Evolutionary conservation across 2,888 invertebrate genomes (phyloP).

Genomic region (Euspilapteryx auroguttella): DNA sequence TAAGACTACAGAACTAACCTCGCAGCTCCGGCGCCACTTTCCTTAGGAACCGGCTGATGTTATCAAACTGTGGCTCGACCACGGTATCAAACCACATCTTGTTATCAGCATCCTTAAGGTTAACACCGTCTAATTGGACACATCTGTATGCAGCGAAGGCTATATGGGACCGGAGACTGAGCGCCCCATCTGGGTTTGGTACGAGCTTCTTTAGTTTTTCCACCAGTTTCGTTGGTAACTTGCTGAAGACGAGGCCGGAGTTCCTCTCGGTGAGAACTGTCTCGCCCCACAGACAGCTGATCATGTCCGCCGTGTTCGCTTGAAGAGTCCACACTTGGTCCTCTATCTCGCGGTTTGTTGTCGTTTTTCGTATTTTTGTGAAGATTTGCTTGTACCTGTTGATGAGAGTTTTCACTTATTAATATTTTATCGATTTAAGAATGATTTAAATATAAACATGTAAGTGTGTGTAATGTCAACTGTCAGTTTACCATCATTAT

Average conservation of each 20-base stretch:
- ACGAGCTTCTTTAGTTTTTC: constrained; percentile 21
- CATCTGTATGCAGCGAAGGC: constrained; percentile 38
- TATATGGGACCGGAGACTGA: constrained; percentile 33
- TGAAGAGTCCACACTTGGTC: constrained; percentile 19
- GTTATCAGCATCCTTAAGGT: constrained; percentile 19
- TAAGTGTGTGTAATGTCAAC: too few species aligned
- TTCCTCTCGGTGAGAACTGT: constrained; percentile 18
- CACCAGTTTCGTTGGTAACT: constrained; percentile 25
- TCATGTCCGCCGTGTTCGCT: constrained; percentile 26
- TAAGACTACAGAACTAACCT: constrained; percentile 2
- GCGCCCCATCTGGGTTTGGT: constrained; percentile 24
- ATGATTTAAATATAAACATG: not conserved
- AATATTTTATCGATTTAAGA: not conserved
- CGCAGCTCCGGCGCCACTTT: constrained; percentile 20
- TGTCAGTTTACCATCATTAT: too few species aligned
- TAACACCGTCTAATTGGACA: constrained; percentile 14
- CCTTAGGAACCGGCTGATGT: constrained; percentile 22
- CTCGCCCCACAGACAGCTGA: constrained; percentile 35
- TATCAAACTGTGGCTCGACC: constrained; percentile 20
- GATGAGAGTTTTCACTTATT: too few species aligned
- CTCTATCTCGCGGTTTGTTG: constrained; percentile 13
- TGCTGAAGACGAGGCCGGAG: constrained; percentile 25
- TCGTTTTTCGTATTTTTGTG: constrained; percentile 12
- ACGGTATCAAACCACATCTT: constrained; percentile 22
- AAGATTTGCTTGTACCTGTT: constrained; percentile 34